Evolutionary conservation across 2,113 vertebrate species (phyloP).

Genomic region (Corythaixoides concolor): DNA sequence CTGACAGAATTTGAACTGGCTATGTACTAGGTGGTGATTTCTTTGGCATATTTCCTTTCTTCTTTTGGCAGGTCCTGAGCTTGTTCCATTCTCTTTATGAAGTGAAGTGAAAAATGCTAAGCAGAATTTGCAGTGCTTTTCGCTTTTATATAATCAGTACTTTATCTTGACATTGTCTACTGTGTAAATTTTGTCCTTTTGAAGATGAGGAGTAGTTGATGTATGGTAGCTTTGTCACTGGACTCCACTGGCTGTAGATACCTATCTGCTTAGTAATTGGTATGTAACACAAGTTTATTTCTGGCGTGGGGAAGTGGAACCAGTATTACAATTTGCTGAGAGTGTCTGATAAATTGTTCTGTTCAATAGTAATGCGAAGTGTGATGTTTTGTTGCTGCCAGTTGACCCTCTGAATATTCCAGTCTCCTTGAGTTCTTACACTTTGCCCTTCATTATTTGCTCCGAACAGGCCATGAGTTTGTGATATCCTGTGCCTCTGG

Average conservation of each 20-base stretch:
- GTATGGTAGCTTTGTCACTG: neutral
- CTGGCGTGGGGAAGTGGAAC: neutral
- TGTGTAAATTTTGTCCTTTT: conserved; percentile 15
- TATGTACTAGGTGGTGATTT: neutral
- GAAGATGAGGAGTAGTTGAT: neutral
- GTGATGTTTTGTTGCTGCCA: neutral
- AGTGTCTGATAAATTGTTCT: neutral
- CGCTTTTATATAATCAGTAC: neutral
- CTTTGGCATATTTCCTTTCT: conserved; percentile 4
- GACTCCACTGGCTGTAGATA: neutral
- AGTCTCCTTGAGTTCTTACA: neutral
- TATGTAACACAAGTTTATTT: neutral
- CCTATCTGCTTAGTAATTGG: neutral
- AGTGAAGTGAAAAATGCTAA: neutral
- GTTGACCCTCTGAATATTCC: neutral
- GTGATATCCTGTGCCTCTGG: neutral
- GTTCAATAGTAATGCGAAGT: neutral
- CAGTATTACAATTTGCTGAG: neutral
- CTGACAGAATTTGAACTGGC: neutral
- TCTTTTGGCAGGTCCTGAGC: conserved; percentile 3
- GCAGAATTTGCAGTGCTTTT: neutral
- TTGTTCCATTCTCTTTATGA: conserved; percentile 26
- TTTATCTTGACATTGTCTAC: neutral
- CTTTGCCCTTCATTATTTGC: neutral
- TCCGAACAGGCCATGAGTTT: neutral